phyloP scores from a whole-genome alignment of 1,140 invertebrate genomes.

The Scaptomyza pallida region DNA sequence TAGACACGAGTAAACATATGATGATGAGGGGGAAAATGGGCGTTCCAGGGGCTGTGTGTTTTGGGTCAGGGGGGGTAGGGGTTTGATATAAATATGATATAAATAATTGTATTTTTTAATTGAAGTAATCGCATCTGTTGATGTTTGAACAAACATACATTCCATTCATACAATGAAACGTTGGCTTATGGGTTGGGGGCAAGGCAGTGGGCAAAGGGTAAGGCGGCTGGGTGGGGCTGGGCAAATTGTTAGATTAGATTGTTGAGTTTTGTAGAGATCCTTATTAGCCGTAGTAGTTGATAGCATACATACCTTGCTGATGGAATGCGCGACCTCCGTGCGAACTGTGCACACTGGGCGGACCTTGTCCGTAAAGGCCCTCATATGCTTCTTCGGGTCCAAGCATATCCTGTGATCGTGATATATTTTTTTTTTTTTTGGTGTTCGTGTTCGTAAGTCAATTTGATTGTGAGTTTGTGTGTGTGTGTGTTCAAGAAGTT shows the following conservation, averaged over 20 bases:
- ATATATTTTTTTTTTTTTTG: too few species aligned
- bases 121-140: too few species aligned
- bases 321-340: constrained; percentile 89
- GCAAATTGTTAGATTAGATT: constrained; percentile 35
- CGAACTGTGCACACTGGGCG: constrained; percentile 91
- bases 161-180: constrained; percentile 9
- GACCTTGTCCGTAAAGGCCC: constrained; percentile 94
- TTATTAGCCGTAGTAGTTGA: constrained; percentile 15
- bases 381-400: constrained; percentile 96
- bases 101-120: too few species aligned
- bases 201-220: not conserved
- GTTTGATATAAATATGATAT: too few species aligned
- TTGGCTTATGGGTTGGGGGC: not conserved
- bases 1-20: not conserved
- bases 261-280: constrained; percentile 31
- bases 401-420: constrained; percentile 91
- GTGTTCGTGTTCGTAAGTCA: too few species aligned
- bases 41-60: not conserved
- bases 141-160: constrained; percentile 10
- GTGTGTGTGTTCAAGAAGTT: constrained; percentile 13
- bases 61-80: too few species aligned
- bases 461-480: constrained; percentile 38
- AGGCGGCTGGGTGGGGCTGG: not conserved
- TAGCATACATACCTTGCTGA: constrained; percentile 89
- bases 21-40: not conserved